These are phyloP conservation scores for Melanotaenia trifasciata DNA, from an alignment of 2,797 vertebrate species.

Conservation along the genomic window DNA sequence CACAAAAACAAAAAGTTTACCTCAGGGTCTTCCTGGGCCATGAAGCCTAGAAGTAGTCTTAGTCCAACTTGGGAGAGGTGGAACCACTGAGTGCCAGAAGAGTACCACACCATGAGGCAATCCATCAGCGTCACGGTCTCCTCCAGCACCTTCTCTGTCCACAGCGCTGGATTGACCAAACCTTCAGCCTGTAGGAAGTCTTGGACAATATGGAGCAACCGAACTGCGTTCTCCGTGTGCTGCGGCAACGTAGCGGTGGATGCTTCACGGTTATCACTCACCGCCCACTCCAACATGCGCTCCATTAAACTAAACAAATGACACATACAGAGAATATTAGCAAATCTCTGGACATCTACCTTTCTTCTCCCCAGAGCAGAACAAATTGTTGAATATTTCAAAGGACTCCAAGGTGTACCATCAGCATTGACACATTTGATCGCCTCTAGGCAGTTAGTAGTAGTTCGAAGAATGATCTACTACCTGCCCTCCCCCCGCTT, in stretches of 20 bases:
- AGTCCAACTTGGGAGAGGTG: conserved; percentile 93
- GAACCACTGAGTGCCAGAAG: conserved; percentile 85
- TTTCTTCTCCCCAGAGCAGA: too few species aligned
- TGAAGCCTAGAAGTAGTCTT: conserved; percentile 93
- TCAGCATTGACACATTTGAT: too few species aligned
- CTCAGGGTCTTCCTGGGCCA: conserved; percentile 92
- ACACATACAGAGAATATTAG: not conserved
- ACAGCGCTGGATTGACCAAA: conserved; percentile 88
- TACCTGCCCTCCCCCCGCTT: too few species aligned
- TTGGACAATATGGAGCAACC: conserved; percentile 90
- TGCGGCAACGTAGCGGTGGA: conserved; percentile 84
- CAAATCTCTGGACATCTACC: too few species aligned
- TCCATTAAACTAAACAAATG: conserved; percentile 87
- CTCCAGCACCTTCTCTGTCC: conserved; percentile 96
- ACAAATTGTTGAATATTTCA: too few species aligned
- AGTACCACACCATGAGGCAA: conserved; percentile 92
- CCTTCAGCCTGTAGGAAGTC: conserved; percentile 97
- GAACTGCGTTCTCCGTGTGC: conserved; percentile 93
- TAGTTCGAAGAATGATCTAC: too few species aligned
- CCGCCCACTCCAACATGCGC: conserved; percentile 94
- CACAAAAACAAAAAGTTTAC: conserved; percentile 70
- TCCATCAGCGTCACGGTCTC: conserved; percentile 93
- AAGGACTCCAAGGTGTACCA: too few species aligned
- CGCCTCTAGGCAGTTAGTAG: too few species aligned
- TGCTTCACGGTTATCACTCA: conserved; percentile 92